Conservation (phyloP, 2,797 vertebrate genomes). For the Melanotaenia parkinsoni region DNA sequence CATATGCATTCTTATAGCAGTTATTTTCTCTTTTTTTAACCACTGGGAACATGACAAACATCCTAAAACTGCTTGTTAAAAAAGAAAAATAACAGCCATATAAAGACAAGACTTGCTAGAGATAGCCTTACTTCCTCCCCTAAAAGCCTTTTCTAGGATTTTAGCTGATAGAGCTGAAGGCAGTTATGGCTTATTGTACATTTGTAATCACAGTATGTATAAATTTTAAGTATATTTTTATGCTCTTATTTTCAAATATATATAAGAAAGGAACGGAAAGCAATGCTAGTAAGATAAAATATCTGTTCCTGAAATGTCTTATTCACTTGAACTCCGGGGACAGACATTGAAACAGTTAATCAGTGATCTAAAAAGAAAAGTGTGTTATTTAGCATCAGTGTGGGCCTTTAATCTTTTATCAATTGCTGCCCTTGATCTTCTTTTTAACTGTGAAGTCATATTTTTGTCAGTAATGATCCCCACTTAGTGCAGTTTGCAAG, state of each 20-base stretch:
- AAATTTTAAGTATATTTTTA: background rate
- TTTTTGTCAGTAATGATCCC: conserved; percentile 54
- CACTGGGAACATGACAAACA: conserved; percentile 39
- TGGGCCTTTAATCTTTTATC: conserved; percentile 25
- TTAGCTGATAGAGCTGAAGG: conserved; percentile 4
- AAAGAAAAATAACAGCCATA: conserved; percentile 17
- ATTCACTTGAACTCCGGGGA: conserved; percentile 21
- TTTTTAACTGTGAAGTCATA: background rate
- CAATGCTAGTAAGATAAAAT: conserved; percentile 26
- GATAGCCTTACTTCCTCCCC: conserved; percentile 4
- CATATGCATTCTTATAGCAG: conserved; percentile 34
- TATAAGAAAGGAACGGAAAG: conserved; percentile 16
- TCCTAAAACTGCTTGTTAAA: conserved; percentile 37
- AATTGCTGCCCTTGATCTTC: conserved; percentile 25
- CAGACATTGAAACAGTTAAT: conserved; percentile 18
- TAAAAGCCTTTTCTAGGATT: conserved; percentile 27
- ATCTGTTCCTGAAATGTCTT: conserved; percentile 26
- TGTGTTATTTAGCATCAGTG: conserved; percentile 29
- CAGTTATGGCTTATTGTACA: background rate
- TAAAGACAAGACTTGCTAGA: conserved; percentile 27
- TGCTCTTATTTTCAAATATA: conserved; percentile 1
- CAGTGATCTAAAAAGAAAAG: conserved; percentile 31
- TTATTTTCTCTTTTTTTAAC: conserved; percentile 34
- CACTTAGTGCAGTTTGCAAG: conserved; percentile 27
- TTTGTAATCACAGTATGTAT: conserved; percentile 4